Base-by-base conservation (phyloP, 2,888 invertebrate genomes). In the Deroplatys truncata region DNA sequence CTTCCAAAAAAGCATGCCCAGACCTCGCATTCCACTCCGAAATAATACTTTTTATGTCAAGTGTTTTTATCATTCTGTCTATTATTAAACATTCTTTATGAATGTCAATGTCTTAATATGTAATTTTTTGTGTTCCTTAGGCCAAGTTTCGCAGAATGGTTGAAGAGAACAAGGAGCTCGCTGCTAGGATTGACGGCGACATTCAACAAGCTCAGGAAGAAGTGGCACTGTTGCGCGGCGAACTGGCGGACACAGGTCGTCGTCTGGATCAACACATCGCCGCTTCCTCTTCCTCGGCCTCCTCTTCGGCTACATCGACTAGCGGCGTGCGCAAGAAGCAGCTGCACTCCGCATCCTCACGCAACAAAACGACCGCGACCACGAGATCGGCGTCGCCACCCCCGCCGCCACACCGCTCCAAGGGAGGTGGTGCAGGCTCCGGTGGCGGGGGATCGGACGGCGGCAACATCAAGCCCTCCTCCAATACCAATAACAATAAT, bases 131-230 rank as follows among this genome's bases (percentile, higher is more conserved):
- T 72, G 10, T 84, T 15, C 82, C 88, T 92, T 94, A 97, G 96
- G 95, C 95, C 94, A 97, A 97, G 95, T 96, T 97, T 93, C 96
- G 97, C 94, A 97, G 97, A 94, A 97, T 97, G 97, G 97, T 97
- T 93, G 97, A 97, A 94, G 97, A 98, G 95, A 97, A 97, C 94
- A 93, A 93, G 92, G 93, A 94, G 91, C 92, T 94, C 89, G 94
- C 94, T 29, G 92, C 93, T 82, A 94, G 94, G 92, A 94, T 95
- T 90, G 94, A 94, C 93, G 93, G 93, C 90, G 96, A 96, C 93
- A 95, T 96, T 92, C 96, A 96, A 92, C 94, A 95, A 89, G 94
- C 96, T 88, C 94, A 96, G 91, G 95, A 95, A 91, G 96, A 96
- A 92, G 95, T 95, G 92, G 94, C 94, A 88, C 93, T 94, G 85